These are phyloP conservation scores for Muschampia plurimacula DNA, from an alignment of 2,888 invertebrate species.

Conservation along the genomic window DNA sequence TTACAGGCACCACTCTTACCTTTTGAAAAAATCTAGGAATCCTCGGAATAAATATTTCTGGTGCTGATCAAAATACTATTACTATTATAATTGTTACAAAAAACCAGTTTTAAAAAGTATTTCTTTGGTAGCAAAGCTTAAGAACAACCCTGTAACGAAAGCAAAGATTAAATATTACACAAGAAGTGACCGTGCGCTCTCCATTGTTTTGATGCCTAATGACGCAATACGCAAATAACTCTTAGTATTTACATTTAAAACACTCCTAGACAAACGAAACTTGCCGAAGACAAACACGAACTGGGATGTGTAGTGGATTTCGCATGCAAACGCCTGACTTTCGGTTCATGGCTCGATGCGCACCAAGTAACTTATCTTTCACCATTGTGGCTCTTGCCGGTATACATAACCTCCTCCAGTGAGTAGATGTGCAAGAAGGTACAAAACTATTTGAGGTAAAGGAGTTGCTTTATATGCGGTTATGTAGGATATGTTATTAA, in stretches of 20 bases:
- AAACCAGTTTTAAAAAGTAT: neutral
- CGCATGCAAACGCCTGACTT: constrained; percentile 81
- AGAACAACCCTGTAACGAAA: constrained; percentile 27
- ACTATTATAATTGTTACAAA: neutral
- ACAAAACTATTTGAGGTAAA: constrained; percentile 34
- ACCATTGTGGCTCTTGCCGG: constrained; percentile 83
- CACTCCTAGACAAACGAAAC: constrained; percentile 64
- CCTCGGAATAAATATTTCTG: neutral
- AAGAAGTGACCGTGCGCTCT: constrained; percentile 17
- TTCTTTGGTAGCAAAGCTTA: neutral
- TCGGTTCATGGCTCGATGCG: constrained; percentile 85
- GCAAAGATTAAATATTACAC: constrained; percentile 30
- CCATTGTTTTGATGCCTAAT: constrained; percentile 33
- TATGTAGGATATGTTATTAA: no score
- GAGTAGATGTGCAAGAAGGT: constrained; percentile 61
- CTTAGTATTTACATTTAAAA: constrained; percentile 44
- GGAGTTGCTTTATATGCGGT: no score
- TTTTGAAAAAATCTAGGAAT: neutral
- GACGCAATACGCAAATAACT: constrained; percentile 44
- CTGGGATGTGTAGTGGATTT: constrained; percentile 77
- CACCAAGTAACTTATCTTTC: constrained; percentile 85
- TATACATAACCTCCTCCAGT: constrained; percentile 60
- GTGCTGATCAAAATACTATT: neutral
- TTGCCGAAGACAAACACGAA: constrained; percentile 71
- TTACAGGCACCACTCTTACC: neutral